Conservation (phyloP, 2,888 invertebrate species). For the Tetragnatha montana region DNA sequence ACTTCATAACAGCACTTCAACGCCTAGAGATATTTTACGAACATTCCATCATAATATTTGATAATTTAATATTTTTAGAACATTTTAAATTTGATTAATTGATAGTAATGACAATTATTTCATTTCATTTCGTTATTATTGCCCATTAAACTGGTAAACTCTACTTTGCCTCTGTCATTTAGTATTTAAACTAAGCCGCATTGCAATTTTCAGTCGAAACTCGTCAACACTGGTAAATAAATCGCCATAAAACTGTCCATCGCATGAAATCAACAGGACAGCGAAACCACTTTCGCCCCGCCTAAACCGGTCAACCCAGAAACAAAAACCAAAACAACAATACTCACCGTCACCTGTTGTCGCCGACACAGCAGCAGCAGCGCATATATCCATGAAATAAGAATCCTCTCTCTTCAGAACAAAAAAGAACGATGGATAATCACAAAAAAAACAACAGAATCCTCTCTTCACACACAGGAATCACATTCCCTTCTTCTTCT, state of each 20-base stretch:
- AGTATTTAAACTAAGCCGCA: no score
- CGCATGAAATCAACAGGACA: neutral
- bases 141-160: no score
- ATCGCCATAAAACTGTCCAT: neutral
- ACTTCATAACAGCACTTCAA: no score
- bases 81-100: no score
- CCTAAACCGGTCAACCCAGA: neutral
- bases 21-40: no score
- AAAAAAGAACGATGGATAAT: conserved; percentile 1
- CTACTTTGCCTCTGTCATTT: no score
- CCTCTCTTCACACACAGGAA: conserved; percentile 1
- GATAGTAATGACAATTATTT: no score
- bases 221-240: neutral
- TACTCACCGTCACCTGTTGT: conserved; percentile 44
- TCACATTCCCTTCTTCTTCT: neutral
- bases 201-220: no score
- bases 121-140: no score
- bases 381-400: conserved; percentile 58
- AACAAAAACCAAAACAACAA: neutral
- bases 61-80: no score
- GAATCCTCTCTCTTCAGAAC: neutral
- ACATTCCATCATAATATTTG: no score
- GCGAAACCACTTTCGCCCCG: neutral
- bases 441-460: conserved; percentile 34
- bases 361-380: neutral